phyloP scores from a whole-genome alignment of 2,113 vertebrate species.

The Canis aureus region DNA sequence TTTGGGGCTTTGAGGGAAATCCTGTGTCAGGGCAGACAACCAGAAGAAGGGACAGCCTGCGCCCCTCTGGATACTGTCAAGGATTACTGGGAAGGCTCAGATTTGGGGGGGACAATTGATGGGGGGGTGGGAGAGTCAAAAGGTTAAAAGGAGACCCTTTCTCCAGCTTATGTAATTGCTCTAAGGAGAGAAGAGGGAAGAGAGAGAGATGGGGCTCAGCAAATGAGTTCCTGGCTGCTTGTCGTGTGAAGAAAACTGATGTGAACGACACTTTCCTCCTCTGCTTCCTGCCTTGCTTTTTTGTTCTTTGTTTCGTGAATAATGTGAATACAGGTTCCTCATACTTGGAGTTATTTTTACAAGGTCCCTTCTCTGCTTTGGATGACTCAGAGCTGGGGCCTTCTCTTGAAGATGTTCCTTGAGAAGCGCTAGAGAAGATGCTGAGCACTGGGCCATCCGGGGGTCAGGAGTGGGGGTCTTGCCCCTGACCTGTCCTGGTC shows the following conservation, averaged over 20 bases:
- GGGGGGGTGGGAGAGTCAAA: background rate
- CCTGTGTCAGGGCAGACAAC: background rate
- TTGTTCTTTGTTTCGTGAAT: slow-evolving; percentile 86
- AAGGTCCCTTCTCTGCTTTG: slow-evolving; percentile 81
- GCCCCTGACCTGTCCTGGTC: background rate
- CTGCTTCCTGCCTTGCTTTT: slow-evolving; percentile 88
- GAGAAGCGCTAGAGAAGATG: slow-evolving; percentile 55
- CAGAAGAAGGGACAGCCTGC: background rate
- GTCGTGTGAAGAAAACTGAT: slow-evolving; percentile 83
- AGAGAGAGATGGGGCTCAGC: background rate
- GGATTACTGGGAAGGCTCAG: background rate
- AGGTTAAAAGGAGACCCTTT: slow-evolving; percentile 42
- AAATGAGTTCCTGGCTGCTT: slow-evolving; percentile 67
- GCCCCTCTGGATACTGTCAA: background rate
- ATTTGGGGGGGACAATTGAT: background rate
- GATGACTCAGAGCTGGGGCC: slow-evolving; percentile 78
- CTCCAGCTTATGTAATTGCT: slow-evolving; percentile 79
- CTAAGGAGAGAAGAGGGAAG: slow-evolving; percentile 48
- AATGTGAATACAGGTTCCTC: slow-evolving; percentile 82
- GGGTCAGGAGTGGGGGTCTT: background rate
- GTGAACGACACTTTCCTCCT: slow-evolving; percentile 85
- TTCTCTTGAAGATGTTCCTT: background rate
- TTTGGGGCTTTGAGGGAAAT: background rate
- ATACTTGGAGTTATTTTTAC: slow-evolving; percentile 86
- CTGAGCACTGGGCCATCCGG: background rate